These are phyloP conservation scores for Drosophila nr. perissopoda DNA, from an alignment of 2,888 invertebrate genomes.

Conservation along the genomic window DNA sequence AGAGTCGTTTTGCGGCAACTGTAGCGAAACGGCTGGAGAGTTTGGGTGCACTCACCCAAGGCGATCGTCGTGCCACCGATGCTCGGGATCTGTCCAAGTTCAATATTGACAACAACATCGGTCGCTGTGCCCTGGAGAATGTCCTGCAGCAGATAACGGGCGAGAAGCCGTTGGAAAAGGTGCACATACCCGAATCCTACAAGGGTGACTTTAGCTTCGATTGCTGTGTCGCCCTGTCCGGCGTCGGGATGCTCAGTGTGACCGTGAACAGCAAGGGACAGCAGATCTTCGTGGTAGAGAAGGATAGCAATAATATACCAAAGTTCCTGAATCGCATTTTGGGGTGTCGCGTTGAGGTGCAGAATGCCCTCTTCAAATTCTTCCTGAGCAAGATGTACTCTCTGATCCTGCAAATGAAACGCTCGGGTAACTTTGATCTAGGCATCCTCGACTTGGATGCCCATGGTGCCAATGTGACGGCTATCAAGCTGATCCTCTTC, in stretches of 20 bases:
- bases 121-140: conserved; percentile 95
- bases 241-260: conserved; percentile 46
- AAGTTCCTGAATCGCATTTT: conserved; percentile 99
- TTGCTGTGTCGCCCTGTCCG: conserved; percentile 46
- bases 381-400: conserved; percentile 97
- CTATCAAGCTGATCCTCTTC: conserved; percentile 93
- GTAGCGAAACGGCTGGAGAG: conserved; percentile 98
- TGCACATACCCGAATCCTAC: conserved; percentile 94
- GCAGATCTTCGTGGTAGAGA: conserved; percentile 89
- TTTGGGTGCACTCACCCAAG: conserved; percentile 97
- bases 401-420: conserved; percentile 95
- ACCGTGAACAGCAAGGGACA: conserved; percentile 77
- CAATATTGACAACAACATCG: conserved; percentile 99
- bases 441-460: conserved; percentile 96
- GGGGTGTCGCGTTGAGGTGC: conserved; percentile 98
- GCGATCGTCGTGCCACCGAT: conserved; percentile 98
- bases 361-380: conserved; percentile 98
- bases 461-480: conserved; percentile 95
- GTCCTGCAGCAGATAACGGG: conserved; percentile 98
- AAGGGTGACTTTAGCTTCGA: conserved; percentile 90
- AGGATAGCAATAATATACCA: conserved; percentile 98
- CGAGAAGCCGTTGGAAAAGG: conserved; percentile 91
- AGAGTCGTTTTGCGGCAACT: conserved; percentile 97
- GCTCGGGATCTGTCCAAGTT: conserved; percentile 98
- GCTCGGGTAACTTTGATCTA: conserved; percentile 97